phyloP scores from a whole-genome alignment of 2,888 invertebrate species.

The Lypha dubia region DNA sequence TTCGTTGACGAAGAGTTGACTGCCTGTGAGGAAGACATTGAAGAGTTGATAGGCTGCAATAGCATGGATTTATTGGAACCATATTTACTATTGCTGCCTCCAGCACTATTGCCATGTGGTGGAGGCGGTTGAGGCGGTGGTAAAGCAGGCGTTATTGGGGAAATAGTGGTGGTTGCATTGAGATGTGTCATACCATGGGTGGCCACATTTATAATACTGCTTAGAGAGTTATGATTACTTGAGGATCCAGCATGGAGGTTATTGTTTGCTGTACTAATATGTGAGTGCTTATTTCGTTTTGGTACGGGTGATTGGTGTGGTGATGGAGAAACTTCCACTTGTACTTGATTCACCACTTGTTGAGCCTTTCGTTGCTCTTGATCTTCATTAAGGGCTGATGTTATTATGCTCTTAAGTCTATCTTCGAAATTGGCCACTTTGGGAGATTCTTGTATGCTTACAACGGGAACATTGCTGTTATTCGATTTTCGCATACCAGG shows the following conservation, averaged over 20 bases:
- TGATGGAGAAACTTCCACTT: constrained; percentile 64
- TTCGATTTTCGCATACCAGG: constrained; percentile 74
- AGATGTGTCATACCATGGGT: constrained; percentile 82
- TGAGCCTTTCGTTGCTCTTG: constrained; percentile 84
- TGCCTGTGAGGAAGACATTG: constrained; percentile 68
- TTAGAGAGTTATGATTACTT: constrained; percentile 78
- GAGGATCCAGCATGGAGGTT: constrained; percentile 65
- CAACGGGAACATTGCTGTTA: constrained; percentile 51
- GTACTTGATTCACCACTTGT: constrained; percentile 76
- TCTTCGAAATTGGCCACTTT: constrained; percentile 95
- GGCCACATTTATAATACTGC: constrained; percentile 81
- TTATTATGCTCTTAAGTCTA: constrained; percentile 93
- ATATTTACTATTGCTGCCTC: constrained; percentile 58
- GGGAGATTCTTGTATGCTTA: constrained; percentile 87
- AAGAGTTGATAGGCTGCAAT: constrained; percentile 63
- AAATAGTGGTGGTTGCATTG: constrained; percentile 83
- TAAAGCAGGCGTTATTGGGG: constrained; percentile 82
- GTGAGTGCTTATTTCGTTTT: constrained; percentile 78
- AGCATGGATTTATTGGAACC: constrained; percentile 54
- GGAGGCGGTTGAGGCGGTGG: constrained; percentile 74
- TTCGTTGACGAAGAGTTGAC: constrained; percentile 55
- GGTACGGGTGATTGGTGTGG: constrained; percentile 66
- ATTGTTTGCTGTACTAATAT: constrained; percentile 31
- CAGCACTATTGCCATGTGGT: constrained; percentile 65
- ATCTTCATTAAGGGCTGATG: constrained; percentile 93